Evolutionary conservation across 2,797 vertebrate species (phyloP), one percentile per base, ranked within the genome.

Genomic region (Neomorphus geoffroyi): DNA sequence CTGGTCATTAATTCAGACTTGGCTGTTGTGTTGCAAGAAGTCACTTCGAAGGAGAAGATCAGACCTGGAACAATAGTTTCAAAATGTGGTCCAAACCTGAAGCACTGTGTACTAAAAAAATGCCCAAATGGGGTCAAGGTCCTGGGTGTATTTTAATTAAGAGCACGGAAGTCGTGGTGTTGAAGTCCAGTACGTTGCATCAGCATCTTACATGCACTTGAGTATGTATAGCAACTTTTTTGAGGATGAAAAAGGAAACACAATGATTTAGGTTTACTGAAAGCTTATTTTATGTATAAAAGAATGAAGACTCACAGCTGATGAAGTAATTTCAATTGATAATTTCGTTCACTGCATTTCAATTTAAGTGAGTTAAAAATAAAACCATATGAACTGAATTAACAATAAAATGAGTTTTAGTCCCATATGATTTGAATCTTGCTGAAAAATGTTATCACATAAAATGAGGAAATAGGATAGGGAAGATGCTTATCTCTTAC

Each of bases 291-390:
- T 86, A 48, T 86, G 18, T 78, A 27, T 73, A 82, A 70, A 87
- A 92, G 90, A 90, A 82, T 70, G 86, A 95, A 90, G 71, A 64
- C n/a, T 94, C 90, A 70, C 70, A 94, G 90, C 50, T 93, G 91
- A 84, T 90, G 90, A 92, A 94, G 84, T 90, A 92, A 94, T 95
- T 95, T 92, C 92, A 92, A 41, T 77, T 95, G 90, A 94, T 95
- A 94, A 88, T 95, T 96, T 96, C 4, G 3, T 88, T 94, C 80
- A 15, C 62, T 91, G 91, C 81, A 50, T 96, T 96, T 95, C 93
- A 93, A 71, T 93, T 96, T 86, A 93, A 95, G 57, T 5, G 79
- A 83, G 86, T 89, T 96, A 96, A 96, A 95, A 95, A 95, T 95
- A 95, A 94, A 93, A 81, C 88, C 51, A 4, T 86, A 77, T 81